Evolutionary conservation across 2,113 vertebrate species (phyloP), one percentile per base, ranked within the genome.

Genomic region (Aix galericulata): DNA sequence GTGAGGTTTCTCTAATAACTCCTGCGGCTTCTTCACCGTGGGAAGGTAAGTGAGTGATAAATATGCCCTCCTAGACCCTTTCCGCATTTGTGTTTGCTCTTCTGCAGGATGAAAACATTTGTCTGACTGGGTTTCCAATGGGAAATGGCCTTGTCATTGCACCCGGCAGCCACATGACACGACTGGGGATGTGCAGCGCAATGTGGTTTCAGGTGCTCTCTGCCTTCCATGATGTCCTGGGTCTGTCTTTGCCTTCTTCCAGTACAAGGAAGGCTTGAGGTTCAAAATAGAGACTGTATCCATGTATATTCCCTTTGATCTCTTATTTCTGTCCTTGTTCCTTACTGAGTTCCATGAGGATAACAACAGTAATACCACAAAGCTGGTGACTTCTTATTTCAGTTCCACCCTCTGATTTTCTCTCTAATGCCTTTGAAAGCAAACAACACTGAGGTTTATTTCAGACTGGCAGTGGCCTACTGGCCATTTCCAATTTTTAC

Each of bases 1-100:
- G 94, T 91, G 88, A 92, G 91, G 89, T 91, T 95, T 95, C 86
- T 91, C 23, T 73, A 93, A 94, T 95, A 96, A 83, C 64, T 93
- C 52, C 81, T 96, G 95, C 31, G 95, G 95, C 92, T 96, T 93
- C 84, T 69, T 84, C 63, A 15, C 88, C 59, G 60, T 96, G 95
- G 94, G 95, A 97, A 96, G 95, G 94, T 95, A 36, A 77, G 53
- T 3, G 0, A 86, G 84, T 0, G 31, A 91, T 83, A 92, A 93
- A 93, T 64, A 81, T 75, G 36, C 48, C 62, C 67, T 94, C 46
- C 29, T 38, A 76, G 60, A 42, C 74, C 44, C 52, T 84, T 85
- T 86, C 88, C 95, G 85, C 86, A 86, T 40, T 84, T 59, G 3
- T 89, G 44, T 94, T 96, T 96, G 84, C 91, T 84, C 72, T 92